These are phyloP conservation scores for Enteromius afrohamiltoni DNA, from an alignment of 2,797 vertebrate genomes.

Conservation along the genomic window DNA sequence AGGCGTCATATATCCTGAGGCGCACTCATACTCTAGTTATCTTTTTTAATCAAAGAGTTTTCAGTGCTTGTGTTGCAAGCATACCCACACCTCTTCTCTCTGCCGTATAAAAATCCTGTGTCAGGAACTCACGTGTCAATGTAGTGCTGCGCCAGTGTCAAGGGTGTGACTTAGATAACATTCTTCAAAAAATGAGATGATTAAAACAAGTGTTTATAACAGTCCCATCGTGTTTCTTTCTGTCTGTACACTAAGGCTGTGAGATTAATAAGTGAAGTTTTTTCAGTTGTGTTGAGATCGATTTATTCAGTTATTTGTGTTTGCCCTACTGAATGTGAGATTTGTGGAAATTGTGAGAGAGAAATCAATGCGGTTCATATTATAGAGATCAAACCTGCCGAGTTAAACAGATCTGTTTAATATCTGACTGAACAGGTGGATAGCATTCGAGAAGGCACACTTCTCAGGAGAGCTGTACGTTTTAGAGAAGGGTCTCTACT, in stretches of 20 bases:
- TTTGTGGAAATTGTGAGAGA: background rate
- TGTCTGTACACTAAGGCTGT: background rate
- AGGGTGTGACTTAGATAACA: background rate
- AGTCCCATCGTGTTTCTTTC: background rate
- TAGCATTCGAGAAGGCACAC: slow-evolving; percentile 89
- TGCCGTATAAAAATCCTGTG: background rate
- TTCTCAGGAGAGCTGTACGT: slow-evolving; percentile 93
- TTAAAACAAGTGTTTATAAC: background rate
- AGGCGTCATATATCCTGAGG: slow-evolving; percentile 39
- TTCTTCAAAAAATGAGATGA: background rate
- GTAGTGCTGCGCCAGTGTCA: background rate
- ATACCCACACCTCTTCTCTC: slow-evolving; percentile 14
- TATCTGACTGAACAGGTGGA: slow-evolving; percentile 83
- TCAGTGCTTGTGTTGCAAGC: slow-evolving; percentile 1
- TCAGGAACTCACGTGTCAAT: background rate
- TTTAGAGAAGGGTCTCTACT: slow-evolving; percentile 91
- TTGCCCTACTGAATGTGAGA: background rate
- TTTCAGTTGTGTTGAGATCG: background rate
- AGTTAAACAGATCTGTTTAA: slow-evolving; percentile 6
- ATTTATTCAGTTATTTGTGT: background rate
- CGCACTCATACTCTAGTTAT: background rate
- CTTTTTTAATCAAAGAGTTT: slow-evolving; percentile 5
- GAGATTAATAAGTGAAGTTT: background rate
- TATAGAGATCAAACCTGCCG: background rate
- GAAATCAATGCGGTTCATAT: background rate